phyloP scores from a whole-genome alignment of 1,140 invertebrate genomes.

The Bactericera cockerelli region DNA sequence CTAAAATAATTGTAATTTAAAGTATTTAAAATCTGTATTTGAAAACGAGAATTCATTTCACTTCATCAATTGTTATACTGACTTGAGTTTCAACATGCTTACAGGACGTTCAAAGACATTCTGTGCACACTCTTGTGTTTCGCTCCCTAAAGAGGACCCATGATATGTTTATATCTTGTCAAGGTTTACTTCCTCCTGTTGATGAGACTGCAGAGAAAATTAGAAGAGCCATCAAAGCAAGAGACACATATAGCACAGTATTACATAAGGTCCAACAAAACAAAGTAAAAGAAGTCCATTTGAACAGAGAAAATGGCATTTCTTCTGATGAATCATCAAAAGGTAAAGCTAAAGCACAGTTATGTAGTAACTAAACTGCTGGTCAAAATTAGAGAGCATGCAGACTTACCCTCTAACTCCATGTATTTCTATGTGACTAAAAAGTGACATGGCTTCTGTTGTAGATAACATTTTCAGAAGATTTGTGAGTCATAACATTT shows the following conservation, averaged over 20 bases:
- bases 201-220: conserved; percentile 62
- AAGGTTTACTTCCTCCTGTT: conserved; percentile 67
- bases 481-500: too few species aligned
- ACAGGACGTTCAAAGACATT: conserved; percentile 86
- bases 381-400: conserved; percentile 6
- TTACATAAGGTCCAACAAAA: conserved; percentile 58
- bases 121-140: conserved; percentile 92
- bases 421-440: too few species aligned
- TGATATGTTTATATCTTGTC: conserved; percentile 91
- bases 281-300: conserved; percentile 19
- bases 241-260: conserved; percentile 75
- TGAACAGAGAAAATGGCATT: conserved; percentile 11
- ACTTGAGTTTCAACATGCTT: too few species aligned
- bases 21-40: too few species aligned
- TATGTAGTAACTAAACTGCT: conserved; percentile 6
- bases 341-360: conserved; percentile 11
- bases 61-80: too few species aligned
- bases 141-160: conserved; percentile 92
- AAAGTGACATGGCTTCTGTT: too few species aligned
- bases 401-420: too few species aligned
- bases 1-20: too few species aligned
- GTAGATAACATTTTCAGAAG: too few species aligned
- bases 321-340: neutral
- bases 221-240: conserved; percentile 57
- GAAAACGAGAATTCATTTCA: too few species aligned